phyloP scores from a whole-genome alignment of 2,888 invertebrate species.

The Chesias legatella region DNA sequence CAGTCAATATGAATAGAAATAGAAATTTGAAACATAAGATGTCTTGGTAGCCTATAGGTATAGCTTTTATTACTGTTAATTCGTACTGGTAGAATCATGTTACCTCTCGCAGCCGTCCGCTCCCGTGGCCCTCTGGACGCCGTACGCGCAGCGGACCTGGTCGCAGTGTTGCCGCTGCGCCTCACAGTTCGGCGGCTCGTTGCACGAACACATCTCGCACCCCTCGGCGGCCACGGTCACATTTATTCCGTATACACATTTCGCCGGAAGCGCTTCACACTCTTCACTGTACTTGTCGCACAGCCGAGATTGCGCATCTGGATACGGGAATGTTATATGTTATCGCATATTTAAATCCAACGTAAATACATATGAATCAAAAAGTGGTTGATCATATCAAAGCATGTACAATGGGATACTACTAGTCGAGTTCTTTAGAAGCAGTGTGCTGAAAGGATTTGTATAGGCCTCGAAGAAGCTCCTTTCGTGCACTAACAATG shows the following conservation, averaged over 20 bases:
- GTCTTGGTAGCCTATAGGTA: no score
- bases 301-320: constrained; percentile 42
- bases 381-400: no score
- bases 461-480: no score
- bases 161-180: constrained; percentile 82
- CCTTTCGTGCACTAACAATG: no score
- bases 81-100: constrained; percentile 4
- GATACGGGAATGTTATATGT: constrained; percentile 14
- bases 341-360: no score
- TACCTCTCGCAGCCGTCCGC: constrained; percentile 56
- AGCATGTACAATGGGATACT: no score
- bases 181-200: constrained; percentile 71
- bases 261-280: constrained; percentile 75
- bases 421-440: no score
- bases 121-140: constrained; percentile 71
- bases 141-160: constrained; percentile 85
- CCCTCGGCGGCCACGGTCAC: constrained; percentile 68
- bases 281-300: constrained; percentile 82
- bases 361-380: no score
- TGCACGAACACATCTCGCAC: constrained; percentile 84
- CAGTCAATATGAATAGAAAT: no score
- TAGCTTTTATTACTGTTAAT: no score
- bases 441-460: no score
- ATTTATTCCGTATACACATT: constrained; percentile 87
- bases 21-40: no score